Percentiles rank a stretch among this genome's conserved stretches.
Conservation (phyloP, 2,888 invertebrate species). For the Cosmorhoe ocellata region DNA sequence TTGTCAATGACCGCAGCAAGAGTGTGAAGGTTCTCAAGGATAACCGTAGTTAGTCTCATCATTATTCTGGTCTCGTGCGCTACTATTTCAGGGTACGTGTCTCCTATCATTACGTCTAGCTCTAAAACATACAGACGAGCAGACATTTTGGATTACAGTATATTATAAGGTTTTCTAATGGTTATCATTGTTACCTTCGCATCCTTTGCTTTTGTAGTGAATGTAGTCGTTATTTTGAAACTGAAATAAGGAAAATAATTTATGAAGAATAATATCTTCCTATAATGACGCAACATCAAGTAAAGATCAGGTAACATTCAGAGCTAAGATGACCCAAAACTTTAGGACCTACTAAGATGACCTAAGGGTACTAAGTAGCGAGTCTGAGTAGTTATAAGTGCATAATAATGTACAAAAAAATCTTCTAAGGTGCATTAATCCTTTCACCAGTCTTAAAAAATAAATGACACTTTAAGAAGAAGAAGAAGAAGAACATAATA, state of each 20-base stretch:
- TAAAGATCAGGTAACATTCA: too few species aligned
- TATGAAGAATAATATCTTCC: too few species aligned
- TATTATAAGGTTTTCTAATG: not conserved
- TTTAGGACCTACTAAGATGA: too few species aligned
- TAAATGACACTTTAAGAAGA: too few species aligned
- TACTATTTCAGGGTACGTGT: slow-evolving; percentile 89
- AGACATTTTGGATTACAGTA: not conserved
- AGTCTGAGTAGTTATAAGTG: too few species aligned
- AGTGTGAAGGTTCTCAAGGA: slow-evolving; percentile 82
- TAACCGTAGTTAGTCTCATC: slow-evolving; percentile 84
- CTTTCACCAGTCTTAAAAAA: too few species aligned
- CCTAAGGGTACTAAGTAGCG: too few species aligned
- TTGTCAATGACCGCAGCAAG: slow-evolving; percentile 82
- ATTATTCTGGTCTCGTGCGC: slow-evolving; percentile 91
- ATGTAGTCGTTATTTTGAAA: slow-evolving; percentile 85
- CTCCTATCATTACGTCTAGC: slow-evolving; percentile 89
- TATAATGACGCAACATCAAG: too few species aligned
- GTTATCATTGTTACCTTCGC: slow-evolving; percentile 73
- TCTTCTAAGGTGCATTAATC: too few species aligned
- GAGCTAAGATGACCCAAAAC: too few species aligned
- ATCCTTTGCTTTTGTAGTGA: slow-evolving; percentile 87
- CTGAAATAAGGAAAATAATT: slow-evolving; percentile 55
- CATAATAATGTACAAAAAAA: too few species aligned
- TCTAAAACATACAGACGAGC: slow-evolving; percentile 65
- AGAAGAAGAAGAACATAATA: too few species aligned